Conservation (phyloP, 2,113 vertebrate genomes). For the Alligator mississippiensis region DNA sequence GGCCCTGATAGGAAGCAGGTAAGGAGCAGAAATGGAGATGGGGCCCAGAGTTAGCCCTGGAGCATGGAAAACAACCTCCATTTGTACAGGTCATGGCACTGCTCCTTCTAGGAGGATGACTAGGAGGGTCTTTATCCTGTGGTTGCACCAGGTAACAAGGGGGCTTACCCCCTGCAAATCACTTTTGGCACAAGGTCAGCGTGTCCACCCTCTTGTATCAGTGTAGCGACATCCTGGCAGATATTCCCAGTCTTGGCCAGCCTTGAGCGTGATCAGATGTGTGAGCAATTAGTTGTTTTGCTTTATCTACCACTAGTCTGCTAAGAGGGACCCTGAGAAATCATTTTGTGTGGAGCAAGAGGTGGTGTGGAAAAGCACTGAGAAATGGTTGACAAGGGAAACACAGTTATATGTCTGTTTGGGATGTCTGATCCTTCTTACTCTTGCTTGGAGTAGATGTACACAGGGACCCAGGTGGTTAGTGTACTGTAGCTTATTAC, state of each 20-base stretch:
- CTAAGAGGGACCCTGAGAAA: not conserved
- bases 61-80: not conserved
- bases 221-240: not conserved
- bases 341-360: not conserved
- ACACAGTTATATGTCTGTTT: not conserved
- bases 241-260: not conserved
- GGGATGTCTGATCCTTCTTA: constrained; percentile 23
- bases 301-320: not conserved
- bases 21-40: not conserved
- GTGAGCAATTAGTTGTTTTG: not conserved
- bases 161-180: not conserved
- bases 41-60: too few relatives aligned
- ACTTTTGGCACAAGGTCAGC: fast-evolving
- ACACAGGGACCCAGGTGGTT: constrained; percentile 25
- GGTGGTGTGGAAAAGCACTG: not conserved
- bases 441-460: constrained; percentile 43
- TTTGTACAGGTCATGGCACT: not conserved
- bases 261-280: not conserved
- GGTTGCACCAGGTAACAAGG: not conserved
- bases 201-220: not conserved
- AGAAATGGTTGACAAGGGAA: constrained; percentile 28
- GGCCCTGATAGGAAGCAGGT: not conserved
- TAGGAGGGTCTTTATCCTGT: not conserved
- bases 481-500: constrained; percentile 65
- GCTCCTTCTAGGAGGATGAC: not conserved